Evolutionary conservation across 2,113 vertebrate genomes (phyloP).

Genomic region (Thamnaconus septentrionalis): DNA sequence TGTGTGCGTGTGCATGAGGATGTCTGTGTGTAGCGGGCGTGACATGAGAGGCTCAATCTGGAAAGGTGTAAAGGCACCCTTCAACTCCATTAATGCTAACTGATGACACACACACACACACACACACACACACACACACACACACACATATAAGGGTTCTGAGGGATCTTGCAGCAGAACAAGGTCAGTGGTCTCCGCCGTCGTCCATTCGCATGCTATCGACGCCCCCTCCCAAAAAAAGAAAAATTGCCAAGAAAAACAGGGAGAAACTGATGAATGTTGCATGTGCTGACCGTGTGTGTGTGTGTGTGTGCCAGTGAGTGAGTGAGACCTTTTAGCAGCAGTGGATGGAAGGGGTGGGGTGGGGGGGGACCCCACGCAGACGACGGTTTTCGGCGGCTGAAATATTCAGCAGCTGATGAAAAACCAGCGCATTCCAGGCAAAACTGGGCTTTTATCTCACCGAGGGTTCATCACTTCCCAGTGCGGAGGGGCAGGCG

Average conservation of each 20-base stretch:
- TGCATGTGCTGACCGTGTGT: too few relatives aligned
- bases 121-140: too few relatives aligned
- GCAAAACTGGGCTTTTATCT: constrained; percentile 57
- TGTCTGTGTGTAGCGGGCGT: constrained; percentile 19
- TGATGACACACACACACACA: too few relatives aligned
- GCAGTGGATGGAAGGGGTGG: constrained; percentile 25
- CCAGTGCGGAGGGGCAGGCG: too few relatives aligned
- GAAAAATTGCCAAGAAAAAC: background rate
- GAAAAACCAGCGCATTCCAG: constrained; percentile 63
- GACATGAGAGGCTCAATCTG: constrained; percentile 39
- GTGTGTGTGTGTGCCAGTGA: background rate
- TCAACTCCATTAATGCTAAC: background rate
- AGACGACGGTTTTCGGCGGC: constrained; percentile 45
- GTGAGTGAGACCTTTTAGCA: constrained; percentile 48
- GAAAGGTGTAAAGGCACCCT: constrained; percentile 9
- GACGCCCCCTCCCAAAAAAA: constrained; percentile 6
- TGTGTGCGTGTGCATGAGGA: background rate
- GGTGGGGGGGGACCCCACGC: constrained; percentile 9
- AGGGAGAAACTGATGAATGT: too few relatives aligned
- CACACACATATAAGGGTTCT: too few relatives aligned
- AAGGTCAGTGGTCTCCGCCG: too few relatives aligned
- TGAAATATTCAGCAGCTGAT: constrained; percentile 71
- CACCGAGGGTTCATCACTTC: constrained; percentile 1
- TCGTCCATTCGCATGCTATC: too few relatives aligned
- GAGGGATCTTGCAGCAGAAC: too few relatives aligned